These are phyloP conservation scores for Corythornis vintsioides DNA, from an alignment of 2,113 vertebrate species.

Conservation along the genomic window DNA sequence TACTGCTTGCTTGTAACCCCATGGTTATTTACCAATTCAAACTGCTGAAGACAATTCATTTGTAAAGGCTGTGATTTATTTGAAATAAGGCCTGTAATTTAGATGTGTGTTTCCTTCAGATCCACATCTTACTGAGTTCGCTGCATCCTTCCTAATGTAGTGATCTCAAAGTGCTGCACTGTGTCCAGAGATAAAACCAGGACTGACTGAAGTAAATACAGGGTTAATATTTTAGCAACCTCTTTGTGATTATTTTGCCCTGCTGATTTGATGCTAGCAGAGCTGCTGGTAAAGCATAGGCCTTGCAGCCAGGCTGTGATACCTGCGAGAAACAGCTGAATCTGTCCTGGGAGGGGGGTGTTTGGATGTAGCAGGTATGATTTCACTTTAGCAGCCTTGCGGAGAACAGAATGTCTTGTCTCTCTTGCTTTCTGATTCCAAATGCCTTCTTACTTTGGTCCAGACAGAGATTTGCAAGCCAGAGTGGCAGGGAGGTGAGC, in stretches of 20 bases:
- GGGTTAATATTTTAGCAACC: background rate
- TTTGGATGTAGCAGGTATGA: background rate
- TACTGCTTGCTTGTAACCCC: background rate
- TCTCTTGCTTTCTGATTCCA: background rate
- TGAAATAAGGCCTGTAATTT: background rate
- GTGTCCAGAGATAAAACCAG: background rate
- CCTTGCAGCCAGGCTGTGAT: background rate
- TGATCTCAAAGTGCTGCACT: background rate
- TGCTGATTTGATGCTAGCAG: background rate
- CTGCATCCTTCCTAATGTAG: background rate
- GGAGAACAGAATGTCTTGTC: background rate
- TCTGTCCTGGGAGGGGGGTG: background rate
- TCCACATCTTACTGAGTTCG: background rate
- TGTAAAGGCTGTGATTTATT: constrained; percentile 4
- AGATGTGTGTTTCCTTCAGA: background rate
- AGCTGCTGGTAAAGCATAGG: background rate
- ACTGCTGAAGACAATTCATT: background rate
- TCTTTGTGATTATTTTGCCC: background rate
- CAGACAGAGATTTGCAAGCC: background rate
- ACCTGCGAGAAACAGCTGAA: background rate
- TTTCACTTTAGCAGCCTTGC: background rate
- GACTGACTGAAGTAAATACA: background rate
- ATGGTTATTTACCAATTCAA: background rate
- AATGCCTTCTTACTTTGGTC: background rate
- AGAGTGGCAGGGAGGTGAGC: background rate